These are phyloP conservation scores for Pteronotus mesoamericanus DNA, from an alignment of 2,797 vertebrate genomes.

Conservation along the genomic window DNA sequence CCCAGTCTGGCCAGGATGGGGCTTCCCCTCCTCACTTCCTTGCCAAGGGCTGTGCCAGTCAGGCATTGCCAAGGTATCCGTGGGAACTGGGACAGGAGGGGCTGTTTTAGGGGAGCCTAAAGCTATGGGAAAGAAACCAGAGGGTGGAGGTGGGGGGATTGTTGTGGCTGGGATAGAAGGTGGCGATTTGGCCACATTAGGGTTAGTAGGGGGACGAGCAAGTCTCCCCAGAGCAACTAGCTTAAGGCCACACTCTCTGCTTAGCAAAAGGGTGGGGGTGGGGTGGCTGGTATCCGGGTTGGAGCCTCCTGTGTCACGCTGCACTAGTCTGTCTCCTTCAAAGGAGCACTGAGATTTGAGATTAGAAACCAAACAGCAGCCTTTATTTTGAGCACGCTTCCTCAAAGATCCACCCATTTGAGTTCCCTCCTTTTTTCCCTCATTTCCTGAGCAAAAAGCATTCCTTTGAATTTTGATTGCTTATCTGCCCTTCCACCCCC, in stretches of 20 bases:
- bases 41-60: slow-evolving; percentile 39
- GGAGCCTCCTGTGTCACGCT: not conserved
- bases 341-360: not conserved
- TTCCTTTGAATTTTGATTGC: not conserved
- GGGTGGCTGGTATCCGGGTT: not conserved
- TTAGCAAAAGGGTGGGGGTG: not conserved
- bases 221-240: not conserved
- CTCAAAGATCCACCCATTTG: not conserved
- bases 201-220: not conserved
- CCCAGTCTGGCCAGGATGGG: not conserved
- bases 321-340: not conserved
- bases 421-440: not conserved
- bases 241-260: not conserved
- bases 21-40: slow-evolving; percentile 40
- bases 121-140: not conserved
- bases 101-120: not conserved
- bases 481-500: not conserved
- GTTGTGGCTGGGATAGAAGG: not conserved
- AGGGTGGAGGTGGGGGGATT: not conserved
- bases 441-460: not conserved
- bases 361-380: not conserved
- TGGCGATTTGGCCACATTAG: not conserved
- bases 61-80: slow-evolving; percentile 29
- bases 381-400: not conserved
- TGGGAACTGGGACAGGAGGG: slow-evolving; percentile 50